Conservation (phyloP, 2,113 vertebrate genomes). For the Scalopus aquaticus region DNA sequence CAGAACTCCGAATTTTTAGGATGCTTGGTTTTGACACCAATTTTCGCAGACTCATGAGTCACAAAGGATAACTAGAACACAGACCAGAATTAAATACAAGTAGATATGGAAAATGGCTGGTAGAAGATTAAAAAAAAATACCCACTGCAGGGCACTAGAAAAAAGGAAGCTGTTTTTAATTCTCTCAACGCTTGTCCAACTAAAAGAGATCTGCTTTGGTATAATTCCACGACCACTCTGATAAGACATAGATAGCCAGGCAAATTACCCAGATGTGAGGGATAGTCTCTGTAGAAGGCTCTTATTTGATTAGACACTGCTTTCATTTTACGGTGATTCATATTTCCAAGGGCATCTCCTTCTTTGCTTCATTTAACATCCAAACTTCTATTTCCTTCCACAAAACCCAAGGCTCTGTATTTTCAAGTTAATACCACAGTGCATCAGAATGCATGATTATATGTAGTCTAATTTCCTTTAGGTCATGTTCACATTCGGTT, state of each 20-base stretch:
- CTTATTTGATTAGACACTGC: slow-evolving; percentile 61
- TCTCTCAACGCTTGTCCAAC: slow-evolving; percentile 33
- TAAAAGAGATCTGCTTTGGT: slow-evolving; percentile 30
- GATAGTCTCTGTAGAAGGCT: slow-evolving; percentile 45
- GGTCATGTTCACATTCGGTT: slow-evolving; percentile 60
- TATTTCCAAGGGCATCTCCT: slow-evolving; percentile 61
- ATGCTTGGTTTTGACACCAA: not conserved
- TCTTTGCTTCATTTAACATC: slow-evolving; percentile 58
- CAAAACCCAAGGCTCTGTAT: slow-evolving; percentile 51
- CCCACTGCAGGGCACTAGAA: not conserved
- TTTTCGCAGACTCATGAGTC: not conserved
- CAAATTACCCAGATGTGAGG: slow-evolving; percentile 48
- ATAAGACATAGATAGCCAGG: slow-evolving; percentile 32
- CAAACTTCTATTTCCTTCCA: slow-evolving; percentile 42
- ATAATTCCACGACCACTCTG: slow-evolving; percentile 14
- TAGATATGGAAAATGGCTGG: not conserved
- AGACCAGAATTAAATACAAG: slow-evolving; percentile 8
- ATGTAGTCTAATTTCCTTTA: slow-evolving; percentile 67
- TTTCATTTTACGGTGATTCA: slow-evolving; percentile 67
- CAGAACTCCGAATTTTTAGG: not conserved
- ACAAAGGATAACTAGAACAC: not conserved
- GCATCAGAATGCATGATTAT: slow-evolving; percentile 57
- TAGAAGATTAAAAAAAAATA: not conserved
- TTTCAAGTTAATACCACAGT: slow-evolving; percentile 61
- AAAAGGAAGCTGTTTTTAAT: slow-evolving; percentile 4